A percentile compares a stretch with the other conserved stretches of the same genome.
phyloP scores from a whole-genome alignment of 2,113 vertebrate species.

The Cheilinus undulatus region DNA sequence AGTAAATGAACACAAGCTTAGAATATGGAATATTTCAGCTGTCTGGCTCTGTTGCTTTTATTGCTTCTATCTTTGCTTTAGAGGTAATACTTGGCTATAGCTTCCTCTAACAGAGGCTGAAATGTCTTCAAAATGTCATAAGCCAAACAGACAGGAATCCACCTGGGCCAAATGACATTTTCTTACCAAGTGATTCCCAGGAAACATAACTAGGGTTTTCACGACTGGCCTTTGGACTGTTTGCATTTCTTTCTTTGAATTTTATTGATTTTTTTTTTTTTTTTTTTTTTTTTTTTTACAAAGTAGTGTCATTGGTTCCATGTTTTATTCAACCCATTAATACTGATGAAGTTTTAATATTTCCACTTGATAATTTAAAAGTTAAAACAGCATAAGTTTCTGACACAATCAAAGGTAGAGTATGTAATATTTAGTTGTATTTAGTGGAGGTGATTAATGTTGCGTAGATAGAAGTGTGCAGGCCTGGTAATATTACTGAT shows the following conservation, averaged over 20 bases:
- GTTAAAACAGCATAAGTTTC: no score
- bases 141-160: constrained; percentile 30
- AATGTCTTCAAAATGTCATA: constrained; percentile 35
- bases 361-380: no score
- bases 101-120: constrained; percentile 4
- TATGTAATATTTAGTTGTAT: no score
- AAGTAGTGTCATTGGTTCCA: no score
- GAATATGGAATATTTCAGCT: not conserved
- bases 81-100: constrained; percentile 30
- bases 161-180: constrained; percentile 55
- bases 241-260: not conserved
- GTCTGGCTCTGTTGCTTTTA: not conserved
- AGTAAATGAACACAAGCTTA: not conserved
- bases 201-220: constrained; percentile 29
- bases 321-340: no score
- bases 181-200: constrained; percentile 26
- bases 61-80: constrained; percentile 27
- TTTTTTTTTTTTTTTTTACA: not conserved
- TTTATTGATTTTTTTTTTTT: not conserved
- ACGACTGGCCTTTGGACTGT: constrained; percentile 20
- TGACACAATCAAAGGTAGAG: no score
- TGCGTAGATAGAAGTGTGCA: no score
- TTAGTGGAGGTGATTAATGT: no score
- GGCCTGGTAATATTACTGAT: no score
- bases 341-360: no score